These are phyloP conservation scores for Nothobranchius kuhntae DNA, from an alignment of 2,113 vertebrate species.

Conservation along the genomic window DNA sequence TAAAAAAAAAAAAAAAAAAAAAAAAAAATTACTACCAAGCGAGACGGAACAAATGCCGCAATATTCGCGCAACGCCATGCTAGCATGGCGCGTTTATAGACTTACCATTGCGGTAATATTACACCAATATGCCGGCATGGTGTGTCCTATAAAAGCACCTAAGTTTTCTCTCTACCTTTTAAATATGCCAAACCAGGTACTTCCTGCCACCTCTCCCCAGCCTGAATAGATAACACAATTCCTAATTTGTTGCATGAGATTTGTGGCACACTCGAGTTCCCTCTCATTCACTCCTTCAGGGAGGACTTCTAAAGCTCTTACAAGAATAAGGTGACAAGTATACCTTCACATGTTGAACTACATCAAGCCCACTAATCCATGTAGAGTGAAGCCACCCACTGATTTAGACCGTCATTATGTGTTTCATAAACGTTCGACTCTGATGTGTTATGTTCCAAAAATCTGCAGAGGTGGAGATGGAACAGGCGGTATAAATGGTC, in stretches of 20 bases:
- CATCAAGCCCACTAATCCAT: conserved; percentile 78
- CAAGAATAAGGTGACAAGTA: conserved; percentile 78
- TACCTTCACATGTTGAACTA: conserved; percentile 73
- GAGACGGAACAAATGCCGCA: too few relatives aligned
- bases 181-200: conserved; percentile 61
- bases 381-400: conserved; percentile 78
- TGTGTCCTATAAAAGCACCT: too few relatives aligned
- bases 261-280: conserved; percentile 61
- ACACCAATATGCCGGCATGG: too few relatives aligned
- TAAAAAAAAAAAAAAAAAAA: too few relatives aligned
- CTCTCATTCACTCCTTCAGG: conserved; percentile 61
- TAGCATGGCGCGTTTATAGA: too few relatives aligned
- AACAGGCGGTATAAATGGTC: conserved; percentile 71
- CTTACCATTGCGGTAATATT: too few relatives aligned
- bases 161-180: conserved; percentile 49
- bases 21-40: too few relatives aligned
- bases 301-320: conserved; percentile 77
- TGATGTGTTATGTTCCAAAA: conserved; percentile 72
- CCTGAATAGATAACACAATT: conserved; percentile 68
- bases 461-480: conserved; percentile 60
- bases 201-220: conserved; percentile 47
- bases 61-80: too few relatives aligned
- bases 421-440: conserved; percentile 80
- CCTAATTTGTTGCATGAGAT: conserved; percentile 76
- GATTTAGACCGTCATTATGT: conserved; percentile 80